These are phyloP conservation scores for Melospiza georgiana DNA, from an alignment of 2,113 vertebrate genomes.

Conservation along the genomic window DNA sequence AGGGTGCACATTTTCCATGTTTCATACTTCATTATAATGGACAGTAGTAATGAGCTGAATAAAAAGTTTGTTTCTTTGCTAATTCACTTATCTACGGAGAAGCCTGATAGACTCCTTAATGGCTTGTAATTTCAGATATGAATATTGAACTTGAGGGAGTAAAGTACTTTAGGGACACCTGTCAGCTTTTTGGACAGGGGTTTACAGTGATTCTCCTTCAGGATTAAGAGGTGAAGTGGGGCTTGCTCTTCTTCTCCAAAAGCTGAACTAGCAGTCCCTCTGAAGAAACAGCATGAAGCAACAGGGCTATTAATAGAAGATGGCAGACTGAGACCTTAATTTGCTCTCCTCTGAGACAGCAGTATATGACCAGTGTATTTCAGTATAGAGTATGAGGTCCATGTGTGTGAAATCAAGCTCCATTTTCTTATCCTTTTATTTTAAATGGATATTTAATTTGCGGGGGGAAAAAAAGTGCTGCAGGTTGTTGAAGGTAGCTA, in stretches of 20 bases:
- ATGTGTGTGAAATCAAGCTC: neutral
- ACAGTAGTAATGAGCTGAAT: conserved; percentile 5
- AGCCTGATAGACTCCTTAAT: neutral
- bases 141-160: neutral
- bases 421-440: neutral
- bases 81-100: neutral
- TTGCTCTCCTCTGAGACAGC: neutral
- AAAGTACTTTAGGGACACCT: neutral
- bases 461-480: fast-evolving
- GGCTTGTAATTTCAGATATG: neutral
- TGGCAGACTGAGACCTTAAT: neutral
- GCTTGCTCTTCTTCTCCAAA: neutral
- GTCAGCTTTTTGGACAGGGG: neutral
- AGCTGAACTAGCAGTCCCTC: neutral
- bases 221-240: neutral
- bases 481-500: neutral
- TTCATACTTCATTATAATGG: neutral
- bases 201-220: neutral
- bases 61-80: neutral
- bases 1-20: neutral
- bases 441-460: neutral
- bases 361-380: neutral
- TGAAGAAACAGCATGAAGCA: neutral
- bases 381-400: neutral
- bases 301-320: neutral